These are phyloP conservation scores for Ormyrus labotus DNA, from an alignment of 2,888 invertebrate genomes.

Conservation along the genomic window DNA sequence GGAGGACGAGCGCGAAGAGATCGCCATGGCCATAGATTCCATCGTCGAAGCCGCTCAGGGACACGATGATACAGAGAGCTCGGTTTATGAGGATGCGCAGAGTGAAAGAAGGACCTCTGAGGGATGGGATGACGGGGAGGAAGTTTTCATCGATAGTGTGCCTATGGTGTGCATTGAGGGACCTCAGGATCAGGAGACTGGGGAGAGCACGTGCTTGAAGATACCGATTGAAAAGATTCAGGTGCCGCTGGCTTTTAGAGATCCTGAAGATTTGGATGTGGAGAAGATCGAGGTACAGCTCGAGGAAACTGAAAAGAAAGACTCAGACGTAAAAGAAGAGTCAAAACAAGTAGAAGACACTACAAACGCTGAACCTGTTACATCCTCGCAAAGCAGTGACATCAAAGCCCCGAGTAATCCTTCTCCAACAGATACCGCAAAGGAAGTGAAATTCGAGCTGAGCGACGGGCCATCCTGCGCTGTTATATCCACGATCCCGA, in stretches of 20 bases:
- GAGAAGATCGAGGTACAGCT: not conserved
- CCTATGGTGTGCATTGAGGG: not conserved
- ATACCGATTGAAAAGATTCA: not conserved
- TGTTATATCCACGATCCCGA: constrained; percentile 69
- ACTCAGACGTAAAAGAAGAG: too few relatives aligned
- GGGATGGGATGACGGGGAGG: not conserved
- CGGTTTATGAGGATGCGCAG: not conserved
- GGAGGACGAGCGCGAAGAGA: constrained; percentile 56
- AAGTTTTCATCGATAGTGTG: not conserved
- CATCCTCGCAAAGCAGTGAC: too few relatives aligned
- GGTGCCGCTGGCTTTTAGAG: not conserved
- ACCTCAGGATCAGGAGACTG: not conserved
- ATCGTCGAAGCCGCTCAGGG: constrained; percentile 49
- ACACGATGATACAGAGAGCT: too few relatives aligned
- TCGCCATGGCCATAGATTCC: constrained; percentile 56
- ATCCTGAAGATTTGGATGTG: not conserved
- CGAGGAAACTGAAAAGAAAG: not conserved
- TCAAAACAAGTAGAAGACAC: too few relatives aligned
- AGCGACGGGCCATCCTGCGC: constrained; percentile 59
- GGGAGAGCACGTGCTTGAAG: too few relatives aligned
- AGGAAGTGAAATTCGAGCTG: not conserved
- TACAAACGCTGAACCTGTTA: too few relatives aligned
- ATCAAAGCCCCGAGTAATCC: too few relatives aligned
- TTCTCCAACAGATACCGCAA: too few relatives aligned
- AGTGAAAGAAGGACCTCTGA: constrained; percentile 1